phyloP scores from a whole-genome alignment of 1,140 invertebrate genomes.

The Pissodes strobi region DNA sequence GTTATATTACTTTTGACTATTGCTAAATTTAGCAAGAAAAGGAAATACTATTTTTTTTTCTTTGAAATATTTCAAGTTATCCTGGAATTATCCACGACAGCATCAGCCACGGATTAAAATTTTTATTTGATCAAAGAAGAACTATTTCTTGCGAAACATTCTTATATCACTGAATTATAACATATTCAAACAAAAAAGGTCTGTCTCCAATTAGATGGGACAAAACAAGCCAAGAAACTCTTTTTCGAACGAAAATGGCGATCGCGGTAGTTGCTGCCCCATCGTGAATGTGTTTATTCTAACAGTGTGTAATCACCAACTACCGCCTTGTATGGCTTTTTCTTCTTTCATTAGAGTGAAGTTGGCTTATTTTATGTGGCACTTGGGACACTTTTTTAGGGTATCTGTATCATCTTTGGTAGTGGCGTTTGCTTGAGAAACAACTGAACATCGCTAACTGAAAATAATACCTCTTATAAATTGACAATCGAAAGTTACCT shows the following conservation, averaged over 20 bases:
- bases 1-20: no score
- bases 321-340: constrained; percentile 15
- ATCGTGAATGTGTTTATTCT: constrained; percentile 33
- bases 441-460: not conserved
- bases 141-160: not conserved
- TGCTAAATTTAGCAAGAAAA: no score
- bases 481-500: not conserved
- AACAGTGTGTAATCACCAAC: constrained; percentile 27
- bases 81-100: no score
- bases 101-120: no score
- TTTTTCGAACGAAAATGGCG: constrained; percentile 21
- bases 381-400: constrained; percentile 27
- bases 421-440: constrained; percentile 8
- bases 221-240: constrained; percentile 6
- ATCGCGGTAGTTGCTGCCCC: constrained; percentile 14
- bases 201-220: constrained; percentile 25
- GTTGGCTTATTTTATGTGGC: constrained; percentile 23
- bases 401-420: constrained; percentile 31
- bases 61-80: no score
- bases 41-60: no score
- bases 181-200: constrained; percentile 18
- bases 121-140: no score
- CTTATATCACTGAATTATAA: not conserved
- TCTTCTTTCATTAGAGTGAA: constrained; percentile 24
- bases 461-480: not conserved